Conservation (phyloP, 2,888 invertebrate genomes). For the Didymodactylos carnosus region DNA sequence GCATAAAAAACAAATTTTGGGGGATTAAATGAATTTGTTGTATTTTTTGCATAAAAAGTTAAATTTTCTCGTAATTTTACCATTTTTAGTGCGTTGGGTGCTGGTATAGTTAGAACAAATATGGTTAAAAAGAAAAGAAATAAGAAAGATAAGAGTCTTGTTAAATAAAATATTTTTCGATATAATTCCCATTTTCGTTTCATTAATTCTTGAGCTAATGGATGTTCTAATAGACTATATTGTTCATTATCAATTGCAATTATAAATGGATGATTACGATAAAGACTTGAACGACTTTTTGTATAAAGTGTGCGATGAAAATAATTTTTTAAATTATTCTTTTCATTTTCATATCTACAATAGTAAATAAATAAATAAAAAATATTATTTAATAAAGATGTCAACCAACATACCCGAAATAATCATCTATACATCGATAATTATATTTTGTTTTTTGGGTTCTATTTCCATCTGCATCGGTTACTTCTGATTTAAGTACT, state of each 20-base stretch:
- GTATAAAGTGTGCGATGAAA: no score
- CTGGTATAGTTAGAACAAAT: neutral
- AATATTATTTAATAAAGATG: no score
- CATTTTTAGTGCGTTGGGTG: no score
- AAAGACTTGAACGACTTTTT: neutral
- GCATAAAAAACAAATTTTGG: neutral
- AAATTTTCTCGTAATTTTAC: no score
- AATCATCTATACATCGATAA: neutral
- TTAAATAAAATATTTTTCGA: neutral
- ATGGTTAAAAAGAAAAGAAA: neutral
- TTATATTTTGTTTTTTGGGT: neutral
- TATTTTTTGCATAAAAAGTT: no score
- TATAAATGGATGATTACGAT: neutral
- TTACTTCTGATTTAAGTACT: neutral
- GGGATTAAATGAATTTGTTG: neutral
- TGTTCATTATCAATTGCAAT: neutral
- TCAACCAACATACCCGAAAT: neutral
- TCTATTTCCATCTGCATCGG: neutral
- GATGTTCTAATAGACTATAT: neutral
- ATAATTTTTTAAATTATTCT: no score
- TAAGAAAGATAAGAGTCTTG: neutral
- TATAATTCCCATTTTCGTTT: neutral
- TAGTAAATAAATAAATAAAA: no score
- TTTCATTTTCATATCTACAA: no score
- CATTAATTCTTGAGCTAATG: neutral